Evolutionary conservation across 1,140 invertebrate species (phyloP), one percentile per base, ranked within the genome.

Genomic region (Myzus persicae): DNA sequence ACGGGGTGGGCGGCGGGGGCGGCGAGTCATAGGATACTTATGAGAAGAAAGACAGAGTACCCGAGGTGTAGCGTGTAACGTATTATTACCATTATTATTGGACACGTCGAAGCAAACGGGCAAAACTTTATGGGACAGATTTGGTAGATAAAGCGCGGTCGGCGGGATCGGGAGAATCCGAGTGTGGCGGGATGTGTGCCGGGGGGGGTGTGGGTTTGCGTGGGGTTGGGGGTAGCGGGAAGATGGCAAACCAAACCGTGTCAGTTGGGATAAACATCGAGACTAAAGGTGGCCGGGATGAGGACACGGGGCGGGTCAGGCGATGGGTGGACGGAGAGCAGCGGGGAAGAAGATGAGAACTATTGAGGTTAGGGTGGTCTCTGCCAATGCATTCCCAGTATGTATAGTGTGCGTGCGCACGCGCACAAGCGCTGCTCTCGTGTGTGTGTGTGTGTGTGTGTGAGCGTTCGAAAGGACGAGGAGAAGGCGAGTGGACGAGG

Each of bases 281-380:
- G 48, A 89, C n/a, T 89, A 90, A 90, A 90, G 89, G 54, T 40
- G 40, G 54, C 22, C 1, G 88, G 26, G 88, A 26, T 26, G 44
- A 14, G 7, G 40, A 8, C 7, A 18, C 24, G 40, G 40, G 24
- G 40, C 1, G 40, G 40, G 4, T 1, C 18, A 4, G n/a, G 5
- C 6, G n/a, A 5, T 9, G 48, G 6, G 85, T 20, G n/a, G n/a
- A 11, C 9, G 31, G 24, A 51, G 48, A 1, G 7, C 38, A 24
- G 48, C 9, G 14, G 42, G n/a, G 40, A 38, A 54, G 88, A n/a
- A 90, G 51, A 59, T 40, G 51, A 59, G 24, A 59, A 90, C 51
- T 90, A 90, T 90, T 67, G 51, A 90, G 51, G 89, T 90, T 59
- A 90, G 89, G 89, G 89, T 90, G 89, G 89, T 90, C 51, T 67